Evolutionary conservation across 2,888 invertebrate species (phyloP).

Genomic region (Cinara cedri): DNA sequence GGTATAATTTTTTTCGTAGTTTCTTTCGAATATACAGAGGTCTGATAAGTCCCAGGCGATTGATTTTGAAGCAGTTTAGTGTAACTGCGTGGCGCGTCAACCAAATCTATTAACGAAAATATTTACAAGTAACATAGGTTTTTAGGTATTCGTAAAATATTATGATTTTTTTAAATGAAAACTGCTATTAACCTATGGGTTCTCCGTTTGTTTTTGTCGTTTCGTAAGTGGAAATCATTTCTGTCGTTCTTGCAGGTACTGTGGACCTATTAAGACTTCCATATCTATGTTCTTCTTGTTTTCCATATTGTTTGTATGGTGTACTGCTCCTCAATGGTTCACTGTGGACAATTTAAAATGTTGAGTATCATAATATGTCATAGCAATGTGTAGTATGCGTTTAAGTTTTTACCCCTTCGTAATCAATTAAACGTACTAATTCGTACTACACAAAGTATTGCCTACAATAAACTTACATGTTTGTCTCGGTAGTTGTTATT

Average conservation of each 20-base stretch:
- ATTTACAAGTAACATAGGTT: not conserved
- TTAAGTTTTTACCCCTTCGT: not conserved
- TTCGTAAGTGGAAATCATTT: conserved; percentile 57
- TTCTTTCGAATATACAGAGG: conserved; percentile 47
- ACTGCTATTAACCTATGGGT: conserved; percentile 34
- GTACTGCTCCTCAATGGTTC: conserved; percentile 60
- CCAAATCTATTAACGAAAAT: not conserved
- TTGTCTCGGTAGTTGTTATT: conserved; percentile 29
- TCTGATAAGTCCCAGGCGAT: conserved; percentile 45
- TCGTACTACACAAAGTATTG: not conserved
- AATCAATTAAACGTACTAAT: not conserved
- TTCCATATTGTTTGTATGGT: conserved; percentile 59
- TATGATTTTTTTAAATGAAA: not conserved
- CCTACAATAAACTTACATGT: conserved; percentile 26
- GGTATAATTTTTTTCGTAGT: conserved; percentile 51
- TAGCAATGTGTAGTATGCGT: too few species aligned
- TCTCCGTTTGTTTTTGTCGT: conserved; percentile 43
- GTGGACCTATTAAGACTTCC: conserved; percentile 58
- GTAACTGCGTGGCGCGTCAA: conserved; percentile 31
- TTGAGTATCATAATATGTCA: not conserved
- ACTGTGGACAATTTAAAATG: conserved; percentile 51
- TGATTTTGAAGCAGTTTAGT: conserved; percentile 37
- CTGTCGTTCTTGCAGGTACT: conserved; percentile 48
- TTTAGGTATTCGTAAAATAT: too few species aligned
- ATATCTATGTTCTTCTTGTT: conserved; percentile 59